phyloP scores from a whole-genome alignment of 2,888 invertebrate species.

The Heliconius ismenius region DNA sequence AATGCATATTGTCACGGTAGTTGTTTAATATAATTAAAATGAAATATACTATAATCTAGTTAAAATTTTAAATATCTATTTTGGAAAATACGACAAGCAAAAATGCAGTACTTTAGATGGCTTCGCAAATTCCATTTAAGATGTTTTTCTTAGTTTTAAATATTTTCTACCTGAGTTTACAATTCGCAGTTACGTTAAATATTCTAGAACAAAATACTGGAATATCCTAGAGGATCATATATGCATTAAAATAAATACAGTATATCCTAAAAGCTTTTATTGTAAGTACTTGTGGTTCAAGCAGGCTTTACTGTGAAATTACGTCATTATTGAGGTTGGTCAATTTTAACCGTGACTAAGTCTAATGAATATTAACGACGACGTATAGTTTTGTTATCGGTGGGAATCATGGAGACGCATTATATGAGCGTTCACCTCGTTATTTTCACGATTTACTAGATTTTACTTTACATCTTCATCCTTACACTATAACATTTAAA shows the following conservation, averaged over 20 bases:
- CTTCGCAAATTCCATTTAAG: too few species aligned
- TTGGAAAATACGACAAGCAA: too few species aligned
- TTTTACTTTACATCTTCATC: background rate
- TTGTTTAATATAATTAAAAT: slow-evolving; percentile 10
- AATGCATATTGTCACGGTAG: background rate
- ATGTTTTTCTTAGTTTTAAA: too few species aligned
- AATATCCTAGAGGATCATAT: background rate
- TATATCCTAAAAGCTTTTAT: background rate
- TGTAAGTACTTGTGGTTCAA: background rate
- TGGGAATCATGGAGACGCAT: slow-evolving; percentile 25
- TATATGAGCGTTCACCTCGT: slow-evolving; percentile 13
- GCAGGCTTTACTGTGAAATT: slow-evolving; percentile 18
- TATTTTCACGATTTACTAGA: background rate
- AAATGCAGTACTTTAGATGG: too few species aligned
- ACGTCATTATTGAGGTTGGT: slow-evolving; percentile 44
- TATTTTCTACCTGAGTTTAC: too few species aligned
- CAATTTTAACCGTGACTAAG: slow-evolving; percentile 38
- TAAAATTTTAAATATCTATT: slow-evolving; percentile 7
- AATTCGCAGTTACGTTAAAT: too few species aligned
- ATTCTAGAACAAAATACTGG: background rate
- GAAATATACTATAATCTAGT: background rate
- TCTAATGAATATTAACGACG: slow-evolving; percentile 41
- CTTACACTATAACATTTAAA: background rate
- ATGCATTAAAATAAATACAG: background rate
- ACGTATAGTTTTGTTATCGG: slow-evolving; percentile 22